phyloP scores from a whole-genome alignment of 2,888 invertebrate species.

The Pardosa pseudoannulata region DNA sequence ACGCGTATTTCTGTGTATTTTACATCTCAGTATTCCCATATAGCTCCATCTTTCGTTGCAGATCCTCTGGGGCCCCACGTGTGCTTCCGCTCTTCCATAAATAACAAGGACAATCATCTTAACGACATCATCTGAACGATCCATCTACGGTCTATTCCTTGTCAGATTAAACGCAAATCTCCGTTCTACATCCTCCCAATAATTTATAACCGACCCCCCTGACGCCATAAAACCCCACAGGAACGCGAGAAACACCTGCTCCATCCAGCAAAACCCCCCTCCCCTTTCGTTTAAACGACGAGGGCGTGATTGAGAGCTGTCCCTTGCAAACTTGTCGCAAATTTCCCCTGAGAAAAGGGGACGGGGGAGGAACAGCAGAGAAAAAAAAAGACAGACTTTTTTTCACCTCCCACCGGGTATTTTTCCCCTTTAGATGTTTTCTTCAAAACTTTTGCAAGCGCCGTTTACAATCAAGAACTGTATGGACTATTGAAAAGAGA shows the following conservation, averaged over 20 bases:
- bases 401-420: not conserved
- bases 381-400: too few relatives aligned
- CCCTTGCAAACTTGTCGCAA: slow-evolving; percentile 7
- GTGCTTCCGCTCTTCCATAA: too few relatives aligned
- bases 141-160: not conserved
- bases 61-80: too few relatives aligned
- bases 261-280: too few relatives aligned
- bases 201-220: slow-evolving; percentile 52
- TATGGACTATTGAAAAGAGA: too few relatives aligned
- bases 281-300: slow-evolving; percentile 59
- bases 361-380: too few relatives aligned
- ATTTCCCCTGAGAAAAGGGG: slow-evolving; percentile 55
- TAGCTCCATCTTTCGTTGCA: too few relatives aligned
- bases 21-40: too few relatives aligned
- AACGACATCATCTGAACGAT: not conserved
- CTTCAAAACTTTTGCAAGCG: not conserved
- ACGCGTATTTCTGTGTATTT: not conserved
- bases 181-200: slow-evolving; percentile 39
- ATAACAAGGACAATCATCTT: not conserved
- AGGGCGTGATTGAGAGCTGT: slow-evolving; percentile 50
- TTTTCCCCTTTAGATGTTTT: not conserved
- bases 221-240: slow-evolving; percentile 36
- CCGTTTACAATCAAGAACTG: slow-evolving; percentile 33
- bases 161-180: slow-evolving; percentile 50
- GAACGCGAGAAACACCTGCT: slow-evolving; percentile 61